Base-by-base conservation (phyloP, 2,113 vertebrate genomes). In the Gambusia affinis region DNA sequence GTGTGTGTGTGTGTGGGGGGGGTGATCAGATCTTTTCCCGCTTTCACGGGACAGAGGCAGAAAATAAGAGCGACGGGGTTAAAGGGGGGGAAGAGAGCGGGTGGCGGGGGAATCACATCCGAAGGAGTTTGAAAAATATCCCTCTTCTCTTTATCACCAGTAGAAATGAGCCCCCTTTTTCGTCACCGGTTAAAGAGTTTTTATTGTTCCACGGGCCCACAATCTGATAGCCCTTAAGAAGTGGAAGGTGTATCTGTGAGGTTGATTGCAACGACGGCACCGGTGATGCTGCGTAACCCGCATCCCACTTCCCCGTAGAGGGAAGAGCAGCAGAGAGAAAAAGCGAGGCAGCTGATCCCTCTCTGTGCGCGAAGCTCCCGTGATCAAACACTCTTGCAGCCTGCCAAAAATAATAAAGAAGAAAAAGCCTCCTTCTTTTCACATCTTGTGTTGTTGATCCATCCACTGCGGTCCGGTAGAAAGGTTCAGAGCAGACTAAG, bases 231-330 rank as follows among this genome's bases (percentile, higher is more conserved):
- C 62, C 72, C 82, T 11, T 5, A 75, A 72, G 72, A 87, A 75
- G 47, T 67, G 72, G 72, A 66, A 81, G 76, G 57, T 86, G 67
- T 77, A 6, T 73, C 64, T 70, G 44, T 47, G 17, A 47, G 44
- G 44, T 1, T 85, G 63, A 28, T 78, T 78, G 47, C 68, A 78
- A 73, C 57, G 76, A 37, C 29, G 12, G 51, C 51, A 11, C 79
- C 81, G 70, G 85, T 75, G 88, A 82, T 73, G 87, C 83, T 88
- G 89, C 89, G 88, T 64, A 80, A 86, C 85, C 89, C 63, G 87
- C 85, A 88, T 86, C 84, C 84, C 81, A 72, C 70, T 72, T 60
- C 47, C 60, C 60, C 47, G n/a, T 63, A 1, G 75, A 86, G 61
- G 57, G 54, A 65, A 75, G 82, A 81, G 79, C 76, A 27, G 82